phyloP scores from a whole-genome alignment of 1,140 invertebrate genomes.

The Anadara kagoshimensis region DNA sequence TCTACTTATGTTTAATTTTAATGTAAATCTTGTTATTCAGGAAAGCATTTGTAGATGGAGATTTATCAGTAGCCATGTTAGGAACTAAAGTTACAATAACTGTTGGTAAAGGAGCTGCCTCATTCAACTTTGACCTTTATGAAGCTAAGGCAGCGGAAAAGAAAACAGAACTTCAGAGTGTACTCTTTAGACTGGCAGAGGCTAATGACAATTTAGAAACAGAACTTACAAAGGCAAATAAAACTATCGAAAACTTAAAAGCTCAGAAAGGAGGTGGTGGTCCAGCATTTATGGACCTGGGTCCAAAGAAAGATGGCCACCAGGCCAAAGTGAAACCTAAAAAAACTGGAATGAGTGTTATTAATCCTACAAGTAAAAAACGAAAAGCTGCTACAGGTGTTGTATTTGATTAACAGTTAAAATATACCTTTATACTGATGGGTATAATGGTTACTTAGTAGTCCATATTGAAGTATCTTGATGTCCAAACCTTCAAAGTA shows the following conservation, averaged over 20 bases:
- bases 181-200: constrained; percentile 62
- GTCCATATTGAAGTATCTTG: too few relatives aligned
- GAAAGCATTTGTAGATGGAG: constrained; percentile 57
- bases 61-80: constrained; percentile 50
- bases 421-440: too few relatives aligned
- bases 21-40: constrained; percentile 43
- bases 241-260: constrained; percentile 56
- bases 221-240: constrained; percentile 53
- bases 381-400: constrained; percentile 66
- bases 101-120: constrained; percentile 53
- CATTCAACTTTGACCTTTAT: constrained; percentile 59
- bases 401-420: constrained; percentile 58
- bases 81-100: constrained; percentile 59
- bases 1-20: too few relatives aligned
- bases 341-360: constrained; percentile 68
- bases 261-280: constrained; percentile 43
- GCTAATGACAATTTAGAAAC: constrained; percentile 44
- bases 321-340: constrained; percentile 56
- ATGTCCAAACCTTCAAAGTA: too few relatives aligned
- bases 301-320: constrained; percentile 52
- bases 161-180: constrained; percentile 59
- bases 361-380: constrained; percentile 67
- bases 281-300: constrained; percentile 51
- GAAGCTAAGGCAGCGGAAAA: constrained; percentile 66
- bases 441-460: too few relatives aligned